Evolutionary conservation across 2,888 invertebrate species (phyloP), one percentile per base, ranked within the genome.

Genomic region (Drosophila pseudotakahashii): DNA sequence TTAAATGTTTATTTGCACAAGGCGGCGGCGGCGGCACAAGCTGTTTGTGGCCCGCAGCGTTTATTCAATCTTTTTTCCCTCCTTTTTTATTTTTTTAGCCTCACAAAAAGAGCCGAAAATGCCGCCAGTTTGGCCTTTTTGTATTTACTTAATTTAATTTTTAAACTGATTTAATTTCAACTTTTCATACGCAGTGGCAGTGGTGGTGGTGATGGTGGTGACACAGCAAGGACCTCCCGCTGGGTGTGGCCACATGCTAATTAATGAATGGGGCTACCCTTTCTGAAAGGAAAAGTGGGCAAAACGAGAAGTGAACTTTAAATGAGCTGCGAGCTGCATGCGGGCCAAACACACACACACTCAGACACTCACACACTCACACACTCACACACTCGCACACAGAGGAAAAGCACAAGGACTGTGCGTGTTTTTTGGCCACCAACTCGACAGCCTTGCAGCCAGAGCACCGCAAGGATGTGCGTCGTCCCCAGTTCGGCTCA

Each of bases 181-280:
- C 85, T 82, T 79, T 84, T 37, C n/a, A n/a, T 7, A 37, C 37
- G n/a, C 47, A 23, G 26, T 4, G 14, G 0, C 19, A 19, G 19
- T 3, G 32, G 4, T 14, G 47, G n/a, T 47, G 47, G 47, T 16
- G 47, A 47, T 14, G 47, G n/a, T 47, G 47, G 47, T 16, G 47
- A 47, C 47, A 32, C 47, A 47, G 64, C 41, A 57, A 53, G 55
- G 57, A 44, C 55, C 41, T 54, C 42, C 73, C 54, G 58, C 63
- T 76, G 82, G 88, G 86, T 76, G 81, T 81, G 88, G 75, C 86
- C 86, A 66, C 79, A 81, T 81, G 81, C 85, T 88, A 85, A 81
- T 81, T 81, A 81, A 81, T 81, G 88, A 88, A 81, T 71, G 76
- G 71, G 71, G 67, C 71, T 16, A 3, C n/a, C 7, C 4, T 16